A percentile compares a stretch with the other conserved stretches of the same genome.
phyloP scores from a whole-genome alignment of 2,888 invertebrate genomes.

The Zygaena filipendulae region DNA sequence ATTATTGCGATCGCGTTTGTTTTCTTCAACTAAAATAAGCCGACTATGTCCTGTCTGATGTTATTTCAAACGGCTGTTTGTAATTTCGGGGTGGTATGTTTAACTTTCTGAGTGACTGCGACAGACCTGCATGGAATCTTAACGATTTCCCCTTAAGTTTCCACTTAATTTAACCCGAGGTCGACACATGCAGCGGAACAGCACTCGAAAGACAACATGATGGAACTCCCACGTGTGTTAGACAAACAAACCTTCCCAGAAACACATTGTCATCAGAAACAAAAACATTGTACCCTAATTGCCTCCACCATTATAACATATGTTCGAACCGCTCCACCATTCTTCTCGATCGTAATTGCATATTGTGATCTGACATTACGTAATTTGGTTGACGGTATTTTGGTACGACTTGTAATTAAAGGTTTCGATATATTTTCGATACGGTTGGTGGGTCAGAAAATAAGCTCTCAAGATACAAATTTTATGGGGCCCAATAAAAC shows the following conservation, averaged over 20 bases:
- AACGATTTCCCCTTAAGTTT: constrained; percentile 57
- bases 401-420: constrained; percentile 26
- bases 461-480: constrained; percentile 18
- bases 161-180: constrained; percentile 61
- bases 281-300: constrained; percentile 52
- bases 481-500: constrained; percentile 29
- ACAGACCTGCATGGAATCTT: constrained; percentile 50
- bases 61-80: too few species aligned
- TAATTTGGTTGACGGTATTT: constrained; percentile 11
- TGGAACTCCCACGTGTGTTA: constrained; percentile 51
- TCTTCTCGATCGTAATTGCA: constrained; percentile 29
- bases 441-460: constrained; percentile 21
- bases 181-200: constrained; percentile 50
- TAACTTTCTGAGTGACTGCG: constrained; percentile 38
- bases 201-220: constrained; percentile 25
- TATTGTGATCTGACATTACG: constrained; percentile 26
- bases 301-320: constrained; percentile 26
- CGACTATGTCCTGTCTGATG: too few species aligned
- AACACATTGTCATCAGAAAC: constrained; percentile 50
- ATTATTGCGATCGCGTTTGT: too few species aligned
- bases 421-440: constrained; percentile 18
- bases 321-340: constrained; percentile 7
- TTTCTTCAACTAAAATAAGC: too few species aligned
- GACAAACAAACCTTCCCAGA: constrained; percentile 51
- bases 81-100: constrained; percentile 27